Evolutionary conservation across 2,113 vertebrate genomes (phyloP), one percentile per base, ranked within the genome.

Genomic region (Platysteira castanea): DNA sequence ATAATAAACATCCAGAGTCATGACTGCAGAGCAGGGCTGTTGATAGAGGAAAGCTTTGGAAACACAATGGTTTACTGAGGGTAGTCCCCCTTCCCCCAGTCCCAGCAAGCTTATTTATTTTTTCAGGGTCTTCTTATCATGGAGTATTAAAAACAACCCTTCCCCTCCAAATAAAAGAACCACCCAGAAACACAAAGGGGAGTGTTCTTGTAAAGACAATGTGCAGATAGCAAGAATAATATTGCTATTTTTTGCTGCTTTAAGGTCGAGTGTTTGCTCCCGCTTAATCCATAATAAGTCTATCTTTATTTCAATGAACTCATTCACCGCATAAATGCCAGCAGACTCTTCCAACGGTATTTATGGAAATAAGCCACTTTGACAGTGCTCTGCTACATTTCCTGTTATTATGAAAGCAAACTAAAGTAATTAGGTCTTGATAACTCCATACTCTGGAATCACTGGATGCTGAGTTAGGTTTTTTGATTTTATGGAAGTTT

Each of bases 161-260:
- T 90, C 64, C 35, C 24, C 16, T 80, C 46, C 27, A 81, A 82
- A 83, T 85, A 53, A 70, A 61, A 77, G 60, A 95, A 70, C 92
- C 93, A 97, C 92, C 93, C 95, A 97, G 93, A 33, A 81, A 84
- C 93, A 95, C 63, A 86, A 83, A 90, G 74, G 90, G 31, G 70
- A 92, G 23, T 70, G 61, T 31, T 90, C 56, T 92, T 89, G 74
- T 84, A 94, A 91, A 95, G 91, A 70, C 91, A 78, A 52, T 64
- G 64, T 84, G 76, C 75, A 93, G 82, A 90, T 78, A 95, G 31
- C 63, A 88, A 67, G 42, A 79, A 83, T 22, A 88, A 76, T 47
- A 61, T 42, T 53, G 63, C 59, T 73, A 22, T 49, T 84, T 96
- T 94, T 93, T 91, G 31, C 81, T 80, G 13, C 67, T 63, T 15